phyloP scores from a whole-genome alignment of 2,113 vertebrate species.

The Gymnarchus niloticus region DNA sequence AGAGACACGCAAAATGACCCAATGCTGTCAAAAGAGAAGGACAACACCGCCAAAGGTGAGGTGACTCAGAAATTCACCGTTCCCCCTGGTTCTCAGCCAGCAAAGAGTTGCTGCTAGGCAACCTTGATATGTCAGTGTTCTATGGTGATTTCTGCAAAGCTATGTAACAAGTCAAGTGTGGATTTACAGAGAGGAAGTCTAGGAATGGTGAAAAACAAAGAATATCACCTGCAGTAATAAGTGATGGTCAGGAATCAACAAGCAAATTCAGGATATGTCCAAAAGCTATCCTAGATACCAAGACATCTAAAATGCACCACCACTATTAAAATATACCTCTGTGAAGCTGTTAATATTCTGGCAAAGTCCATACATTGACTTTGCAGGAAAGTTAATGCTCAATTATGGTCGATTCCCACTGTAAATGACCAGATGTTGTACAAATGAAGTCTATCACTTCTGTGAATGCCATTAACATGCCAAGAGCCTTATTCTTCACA shows the following conservation, averaged over 20 bases:
- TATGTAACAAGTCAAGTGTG: not conserved
- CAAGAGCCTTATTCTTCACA: too few species aligned
- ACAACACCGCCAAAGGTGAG: too few species aligned
- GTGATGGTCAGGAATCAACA: not conserved
- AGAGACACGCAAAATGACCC: too few species aligned
- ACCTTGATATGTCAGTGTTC: too few species aligned
- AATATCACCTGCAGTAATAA: not conserved
- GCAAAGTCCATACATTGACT: conserved; percentile 3
- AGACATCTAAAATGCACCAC: not conserved
- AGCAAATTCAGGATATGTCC: not conserved
- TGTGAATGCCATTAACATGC: too few species aligned
- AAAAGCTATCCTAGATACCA: not conserved
- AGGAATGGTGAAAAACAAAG: not conserved
- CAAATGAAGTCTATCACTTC: conserved; percentile 1
- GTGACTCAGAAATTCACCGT: too few species aligned
- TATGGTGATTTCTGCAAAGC: too few species aligned
- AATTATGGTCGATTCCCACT: not conserved
- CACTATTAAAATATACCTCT: not conserved
- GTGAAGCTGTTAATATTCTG: not conserved
- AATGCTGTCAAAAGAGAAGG: too few species aligned
- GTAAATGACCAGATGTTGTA: not conserved
- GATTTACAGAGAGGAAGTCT: not conserved
- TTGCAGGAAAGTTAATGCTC: not conserved
- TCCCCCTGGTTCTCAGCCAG: too few species aligned
- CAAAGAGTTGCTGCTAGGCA: too few species aligned